Evolutionary conservation across 1,140 invertebrate genomes (phyloP).

Genomic region (Calliopsis andreniformis): DNA sequence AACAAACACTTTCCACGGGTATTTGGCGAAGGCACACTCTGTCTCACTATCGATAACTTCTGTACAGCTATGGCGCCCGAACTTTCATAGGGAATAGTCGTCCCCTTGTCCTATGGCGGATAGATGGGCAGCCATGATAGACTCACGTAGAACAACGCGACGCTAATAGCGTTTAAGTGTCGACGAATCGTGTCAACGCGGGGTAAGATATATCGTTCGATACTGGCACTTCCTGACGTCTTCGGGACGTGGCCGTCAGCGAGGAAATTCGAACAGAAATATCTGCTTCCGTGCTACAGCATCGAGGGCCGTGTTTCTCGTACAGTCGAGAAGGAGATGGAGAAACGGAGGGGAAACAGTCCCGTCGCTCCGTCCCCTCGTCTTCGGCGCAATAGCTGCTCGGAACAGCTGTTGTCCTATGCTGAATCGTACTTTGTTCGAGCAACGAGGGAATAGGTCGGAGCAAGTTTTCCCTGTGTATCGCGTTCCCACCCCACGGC

Average conservation of each 20-base stretch:
- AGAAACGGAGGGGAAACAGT: slow-evolving; percentile 37
- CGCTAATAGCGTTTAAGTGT: neutral
- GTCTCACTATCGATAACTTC: no score
- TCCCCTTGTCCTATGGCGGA: no score
- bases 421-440: slow-evolving; percentile 55
- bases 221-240: neutral
- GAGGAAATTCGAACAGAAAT: slow-evolving; percentile 4
- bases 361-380: slow-evolving; percentile 56
- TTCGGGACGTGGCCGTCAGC: neutral
- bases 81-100: no score
- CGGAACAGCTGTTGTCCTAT: slow-evolving; percentile 69
- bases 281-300: slow-evolving; percentile 5
- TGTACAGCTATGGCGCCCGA: no score
- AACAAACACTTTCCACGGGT: neutral
- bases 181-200: neutral
- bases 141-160: neutral
- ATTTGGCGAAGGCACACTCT: no score
- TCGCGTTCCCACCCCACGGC: slow-evolving; percentile 47
- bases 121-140: neutral
- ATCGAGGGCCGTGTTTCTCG: slow-evolving; percentile 38
- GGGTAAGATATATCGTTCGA: neutral
- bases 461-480: slow-evolving; percentile 58
- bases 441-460: slow-evolving; percentile 51
- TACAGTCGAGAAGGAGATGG: neutral
- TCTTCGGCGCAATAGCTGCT: slow-evolving; percentile 57